Evolutionary conservation across 2,797 vertebrate genomes (phyloP).

Genomic region (Pogonophryne albipinna): DNA sequence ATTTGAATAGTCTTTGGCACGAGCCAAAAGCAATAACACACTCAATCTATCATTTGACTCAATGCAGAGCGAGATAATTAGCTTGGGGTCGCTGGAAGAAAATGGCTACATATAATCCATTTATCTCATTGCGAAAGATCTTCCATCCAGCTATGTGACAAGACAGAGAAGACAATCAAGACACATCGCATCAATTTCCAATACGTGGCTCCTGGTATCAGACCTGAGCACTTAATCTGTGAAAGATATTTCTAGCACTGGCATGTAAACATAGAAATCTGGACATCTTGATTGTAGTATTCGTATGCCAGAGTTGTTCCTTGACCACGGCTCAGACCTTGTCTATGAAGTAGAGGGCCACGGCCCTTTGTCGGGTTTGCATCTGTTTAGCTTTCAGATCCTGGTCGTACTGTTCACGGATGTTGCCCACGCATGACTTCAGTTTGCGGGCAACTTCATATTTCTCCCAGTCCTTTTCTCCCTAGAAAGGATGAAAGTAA

Average conservation of each 20-base stretch:
- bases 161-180: constrained; percentile 32
- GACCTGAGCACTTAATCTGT: neutral
- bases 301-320: neutral
- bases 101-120: constrained; percentile 38
- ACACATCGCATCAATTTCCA: constrained; percentile 36
- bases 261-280: constrained; percentile 7
- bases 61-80: constrained; percentile 37
- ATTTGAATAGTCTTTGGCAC: constrained; percentile 27
- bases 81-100: constrained; percentile 34
- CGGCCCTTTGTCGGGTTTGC: constrained; percentile 76
- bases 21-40: constrained; percentile 35
- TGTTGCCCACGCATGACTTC: constrained; percentile 75
- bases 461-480: constrained; percentile 86
- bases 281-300: neutral
- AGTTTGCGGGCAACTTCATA: constrained; percentile 80
- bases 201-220: constrained; percentile 4
- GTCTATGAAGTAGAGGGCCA: constrained; percentile 87
- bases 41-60: constrained; percentile 45
- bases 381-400: constrained; percentile 85
- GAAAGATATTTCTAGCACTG: neutral
- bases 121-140: constrained; percentile 22
- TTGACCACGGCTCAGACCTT: constrained; percentile 66
- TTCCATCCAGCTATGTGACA: constrained; percentile 14
- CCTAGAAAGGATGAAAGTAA: constrained; percentile 46
- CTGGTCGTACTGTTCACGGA: constrained; percentile 74